These are phyloP conservation scores for Rhingia campestris DNA, from an alignment of 2,888 invertebrate species.

Conservation along the genomic window DNA sequence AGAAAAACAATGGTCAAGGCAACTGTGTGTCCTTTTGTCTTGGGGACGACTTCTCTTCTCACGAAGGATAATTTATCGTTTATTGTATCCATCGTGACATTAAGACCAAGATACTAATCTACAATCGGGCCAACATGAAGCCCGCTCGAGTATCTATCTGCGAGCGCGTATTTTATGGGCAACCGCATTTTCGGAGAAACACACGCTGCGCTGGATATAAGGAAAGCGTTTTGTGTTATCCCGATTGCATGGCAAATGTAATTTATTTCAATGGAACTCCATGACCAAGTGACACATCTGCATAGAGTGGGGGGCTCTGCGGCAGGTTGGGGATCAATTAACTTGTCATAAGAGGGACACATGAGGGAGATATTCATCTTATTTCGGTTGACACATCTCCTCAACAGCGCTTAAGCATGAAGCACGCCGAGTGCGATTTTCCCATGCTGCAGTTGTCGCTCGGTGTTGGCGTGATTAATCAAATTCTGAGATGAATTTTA, in stretches of 20 bases:
- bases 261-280: conserved; percentile 49
- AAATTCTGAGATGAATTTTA: conserved; percentile 55
- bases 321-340: conserved; percentile 52
- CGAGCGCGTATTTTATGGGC: conserved; percentile 35
- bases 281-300: conserved; percentile 23
- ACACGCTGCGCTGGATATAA: conserved; percentile 6
- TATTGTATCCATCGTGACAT: conserved; percentile 78
- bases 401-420: conserved; percentile 30
- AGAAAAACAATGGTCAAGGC: conserved; percentile 59
- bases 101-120: conserved; percentile 77
- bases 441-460: conserved; percentile 27
- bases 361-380: conserved; percentile 65
- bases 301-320: background rate
- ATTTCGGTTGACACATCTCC: conserved; percentile 39
- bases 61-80: conserved; percentile 78
- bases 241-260: conserved; percentile 42
- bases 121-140: conserved; percentile 36
- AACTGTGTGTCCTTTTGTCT: conserved; percentile 44
- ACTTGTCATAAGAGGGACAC: conserved; percentile 60
- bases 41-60: conserved; percentile 46
- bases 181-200: conserved; percentile 26
- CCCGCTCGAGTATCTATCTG: conserved; percentile 1
- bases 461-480: conserved; percentile 53
- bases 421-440: conserved; percentile 15
- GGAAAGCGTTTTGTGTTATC: background rate